Conservation (phyloP, 2,888 invertebrate species). For the Conus canariensis region DNA sequence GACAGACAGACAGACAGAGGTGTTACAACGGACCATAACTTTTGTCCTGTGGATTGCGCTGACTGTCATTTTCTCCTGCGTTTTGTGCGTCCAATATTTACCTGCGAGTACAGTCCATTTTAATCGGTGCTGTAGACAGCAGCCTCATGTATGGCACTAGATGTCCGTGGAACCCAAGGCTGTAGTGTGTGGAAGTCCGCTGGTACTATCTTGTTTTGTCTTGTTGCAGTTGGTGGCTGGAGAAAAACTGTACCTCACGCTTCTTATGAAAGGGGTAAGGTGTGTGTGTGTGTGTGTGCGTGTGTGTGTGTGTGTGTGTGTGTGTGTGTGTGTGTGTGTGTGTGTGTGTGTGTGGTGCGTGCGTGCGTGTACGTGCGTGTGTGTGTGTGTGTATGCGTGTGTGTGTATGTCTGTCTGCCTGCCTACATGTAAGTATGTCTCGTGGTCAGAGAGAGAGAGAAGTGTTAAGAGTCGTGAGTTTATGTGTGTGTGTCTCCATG, state of each 20-base stretch:
- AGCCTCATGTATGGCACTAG: neutral
- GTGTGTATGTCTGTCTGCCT: neutral
- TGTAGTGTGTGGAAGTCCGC: neutral
- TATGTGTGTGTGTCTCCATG: no score
- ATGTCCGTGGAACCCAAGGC: no score
- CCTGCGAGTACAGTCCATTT: neutral
- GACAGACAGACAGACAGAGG: no score
- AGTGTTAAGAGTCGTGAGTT: no score
- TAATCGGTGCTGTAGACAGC: no score
- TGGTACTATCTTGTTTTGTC: neutral
- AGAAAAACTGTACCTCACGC: neutral
- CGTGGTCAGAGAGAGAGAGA: no score
- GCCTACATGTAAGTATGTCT: no score
- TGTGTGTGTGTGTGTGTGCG: slow-evolving; percentile 19
- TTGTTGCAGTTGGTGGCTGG: neutral
- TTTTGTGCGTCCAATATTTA: neutral
- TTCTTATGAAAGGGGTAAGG: neutral
- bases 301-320: slow-evolving; percentile 11
- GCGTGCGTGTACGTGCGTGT: neutral
- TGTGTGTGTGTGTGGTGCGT: neutral
- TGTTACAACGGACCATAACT: no score
- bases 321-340: neutral
- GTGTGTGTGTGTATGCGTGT: neutral
- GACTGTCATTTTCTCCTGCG: no score
- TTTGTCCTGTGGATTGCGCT: no score